Evolutionary conservation across 2,888 invertebrate species (phyloP), one percentile per base, ranked within the genome.

Genomic region (Drosophila tanythrix): DNA sequence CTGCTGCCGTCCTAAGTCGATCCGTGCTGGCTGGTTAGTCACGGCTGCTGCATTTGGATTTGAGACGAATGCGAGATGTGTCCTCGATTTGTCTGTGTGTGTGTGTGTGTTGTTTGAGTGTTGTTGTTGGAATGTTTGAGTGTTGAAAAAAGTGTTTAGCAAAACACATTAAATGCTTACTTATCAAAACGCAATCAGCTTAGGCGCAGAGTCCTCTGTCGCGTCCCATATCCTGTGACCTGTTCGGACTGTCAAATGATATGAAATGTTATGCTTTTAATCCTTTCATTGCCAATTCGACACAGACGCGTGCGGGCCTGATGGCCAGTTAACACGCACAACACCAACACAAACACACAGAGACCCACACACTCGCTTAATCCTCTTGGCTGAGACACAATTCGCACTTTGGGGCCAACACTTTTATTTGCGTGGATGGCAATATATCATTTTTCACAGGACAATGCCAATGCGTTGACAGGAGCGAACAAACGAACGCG

Each of bases 131-230:
- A 38, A 65, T 58, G 36, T 56, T 63, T 48, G 79, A 75, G 84
- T 83, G 80, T 87, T 77, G 75, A 66, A 71, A 80, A 78, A 73
- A 70, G 64, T 88, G 84, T 83, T 85, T 79, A 83, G 85, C 73
- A 85, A 89, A 90, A 88, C 83, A 80, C 88, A 90, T 90, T 88
- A 90, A 90, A 88, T 90, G 87, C 90, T 89, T 89, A 89, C 90
- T 82, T 89, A 83, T 89, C 83, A 80, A 75, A 81, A 79, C 79
- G 83, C 86, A 90, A 90, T 89, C 90, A 82, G 90, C 87, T 89
- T 85, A 83, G 83, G 79, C 74, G 73, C 60, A 71, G 53, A 46
- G n/a, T 53, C 63, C 50, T 36, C 27, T 60, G 80, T 72, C 73
- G 11, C 63, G 53, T 50, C n/a, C 40, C 18, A 27, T 35, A 43